A percentile compares a stretch with the other conserved stretches of the same genome.
Evolutionary conservation across 2,888 invertebrate genomes (phyloP).

Genomic region (Pollenia angustigena): DNA sequence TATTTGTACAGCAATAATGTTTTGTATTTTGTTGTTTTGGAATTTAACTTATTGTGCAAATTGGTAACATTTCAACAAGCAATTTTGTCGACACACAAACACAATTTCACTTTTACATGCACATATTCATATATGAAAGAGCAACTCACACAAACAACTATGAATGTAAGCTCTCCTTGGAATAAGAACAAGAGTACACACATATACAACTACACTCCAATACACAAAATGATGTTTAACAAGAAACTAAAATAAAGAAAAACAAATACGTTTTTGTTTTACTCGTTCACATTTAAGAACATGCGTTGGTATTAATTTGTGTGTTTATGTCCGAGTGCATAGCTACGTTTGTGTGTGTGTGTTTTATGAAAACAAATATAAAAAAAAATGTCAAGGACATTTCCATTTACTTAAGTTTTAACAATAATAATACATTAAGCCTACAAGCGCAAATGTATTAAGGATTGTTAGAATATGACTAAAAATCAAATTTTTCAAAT

Average conservation of each 20-base stretch:
- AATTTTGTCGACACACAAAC: constrained; percentile 56
- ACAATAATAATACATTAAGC: constrained; percentile 67
- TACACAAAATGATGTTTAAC: constrained; percentile 40
- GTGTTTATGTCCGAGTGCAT: constrained; percentile 1
- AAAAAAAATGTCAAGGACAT: constrained; percentile 70
- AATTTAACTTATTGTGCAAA: constrained; percentile 52
- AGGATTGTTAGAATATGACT: constrained; percentile 24
- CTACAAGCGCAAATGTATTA: constrained; percentile 21
- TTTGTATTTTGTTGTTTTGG: constrained; percentile 43
- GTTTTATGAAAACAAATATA: constrained; percentile 10
- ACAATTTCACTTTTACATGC: constrained; percentile 26
- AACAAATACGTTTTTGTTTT: constrained; percentile 48
- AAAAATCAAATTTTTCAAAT: neutral
- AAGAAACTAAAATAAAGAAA: constrained; percentile 52
- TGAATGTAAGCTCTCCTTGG: neutral
- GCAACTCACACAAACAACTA: constrained; percentile 7
- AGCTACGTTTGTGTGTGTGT: neutral
- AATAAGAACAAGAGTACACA: constrained; percentile 14
- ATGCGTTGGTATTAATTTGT: constrained; percentile 7
- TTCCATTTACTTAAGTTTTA: constrained; percentile 68
- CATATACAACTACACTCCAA: neutral
- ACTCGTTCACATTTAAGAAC: constrained; percentile 7
- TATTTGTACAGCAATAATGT: constrained; percentile 45
- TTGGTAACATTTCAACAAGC: constrained; percentile 62
- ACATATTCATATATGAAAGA: neutral